phyloP scores from a whole-genome alignment of 2,113 vertebrate species.

The Chrysemys picta region DNA sequence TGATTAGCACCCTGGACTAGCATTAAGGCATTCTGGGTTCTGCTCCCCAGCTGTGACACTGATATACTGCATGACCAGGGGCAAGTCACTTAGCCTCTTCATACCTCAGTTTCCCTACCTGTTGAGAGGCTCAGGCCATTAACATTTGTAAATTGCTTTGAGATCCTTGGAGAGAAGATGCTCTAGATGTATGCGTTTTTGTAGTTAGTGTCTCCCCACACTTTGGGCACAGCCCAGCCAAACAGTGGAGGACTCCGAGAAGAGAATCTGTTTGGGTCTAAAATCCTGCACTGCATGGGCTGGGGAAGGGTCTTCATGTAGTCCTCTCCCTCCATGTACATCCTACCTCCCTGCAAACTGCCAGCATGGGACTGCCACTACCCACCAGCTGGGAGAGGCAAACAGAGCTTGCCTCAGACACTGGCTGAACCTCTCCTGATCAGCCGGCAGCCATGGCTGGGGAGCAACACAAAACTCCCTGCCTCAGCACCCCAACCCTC shows the following conservation, averaged over 20 bases:
- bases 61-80: not conserved
- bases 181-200: not conserved
- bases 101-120: not conserved
- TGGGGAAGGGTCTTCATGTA: not conserved
- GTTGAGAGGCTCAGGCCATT: not conserved
- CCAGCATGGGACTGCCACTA: not conserved
- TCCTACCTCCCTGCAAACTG: not conserved
- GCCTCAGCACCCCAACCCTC: not conserved
- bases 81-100: not conserved
- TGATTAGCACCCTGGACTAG: not conserved
- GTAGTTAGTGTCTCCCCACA: not conserved
- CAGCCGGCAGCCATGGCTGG: not conserved
- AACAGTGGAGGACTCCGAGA: not conserved
- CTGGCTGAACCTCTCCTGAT: not conserved
- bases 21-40: not conserved
- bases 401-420: not conserved
- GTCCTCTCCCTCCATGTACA: not conserved
- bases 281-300: rapidly evolving
- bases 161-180: not conserved
- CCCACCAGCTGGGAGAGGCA: not conserved
- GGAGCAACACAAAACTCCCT: not conserved
- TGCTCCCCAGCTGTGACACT: not conserved
- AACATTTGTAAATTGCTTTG: not conserved
- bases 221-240: not conserved
- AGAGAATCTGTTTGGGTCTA: not conserved